Base-by-base conservation (phyloP, 2,797 vertebrate species). In the Cuniculus paca region DNA sequence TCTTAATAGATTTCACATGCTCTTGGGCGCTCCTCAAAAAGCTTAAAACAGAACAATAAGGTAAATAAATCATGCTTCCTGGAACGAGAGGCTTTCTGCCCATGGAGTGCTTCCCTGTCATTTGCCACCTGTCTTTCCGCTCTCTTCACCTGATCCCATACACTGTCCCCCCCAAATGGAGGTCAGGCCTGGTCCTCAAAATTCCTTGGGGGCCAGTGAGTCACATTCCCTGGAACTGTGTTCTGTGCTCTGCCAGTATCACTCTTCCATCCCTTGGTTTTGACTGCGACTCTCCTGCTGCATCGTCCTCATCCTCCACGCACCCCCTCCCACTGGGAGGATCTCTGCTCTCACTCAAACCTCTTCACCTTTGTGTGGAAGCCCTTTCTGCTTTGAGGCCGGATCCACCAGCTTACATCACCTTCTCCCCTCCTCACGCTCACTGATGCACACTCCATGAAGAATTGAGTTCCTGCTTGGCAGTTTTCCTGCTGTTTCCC, bases 1-100 rank as follows among this genome's bases (percentile, higher is more conserved):
- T 91, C 68, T 85, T 89, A 77, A 81, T 52, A 95, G 88, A 91
- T 91, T 50, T 94, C 54, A 82, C 65, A 72, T 89, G 91, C 48
- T 84, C 68, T 48, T 86, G 10, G 3, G 36, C 13, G 45, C 10
- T 6, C 31, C 24, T 74, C 39, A 60, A 58, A 54, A 60, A 65
- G 81, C 42, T 68, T 0, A 4, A 58, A 92, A 85, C 61, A 80
- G 2, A 88, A 24, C 42, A 81, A 19, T 63, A 31, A 19, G 34
- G 70, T 28, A 90, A 70, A 79, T 45, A 45, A 82, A 85, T 91
- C 39, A 58, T 60, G 19, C 45, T 36, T 88, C 50, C 45, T 52
- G 50, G 50, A 83, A 60, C 65, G 52, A 93, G 58, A 6, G 28
- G 19, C 34, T 75, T 58, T 58, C 45, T 78, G 34, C 22, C 20